Evolutionary conservation across 2,888 invertebrate species (phyloP).

Genomic region (Tanypteryx hageni): DNA sequence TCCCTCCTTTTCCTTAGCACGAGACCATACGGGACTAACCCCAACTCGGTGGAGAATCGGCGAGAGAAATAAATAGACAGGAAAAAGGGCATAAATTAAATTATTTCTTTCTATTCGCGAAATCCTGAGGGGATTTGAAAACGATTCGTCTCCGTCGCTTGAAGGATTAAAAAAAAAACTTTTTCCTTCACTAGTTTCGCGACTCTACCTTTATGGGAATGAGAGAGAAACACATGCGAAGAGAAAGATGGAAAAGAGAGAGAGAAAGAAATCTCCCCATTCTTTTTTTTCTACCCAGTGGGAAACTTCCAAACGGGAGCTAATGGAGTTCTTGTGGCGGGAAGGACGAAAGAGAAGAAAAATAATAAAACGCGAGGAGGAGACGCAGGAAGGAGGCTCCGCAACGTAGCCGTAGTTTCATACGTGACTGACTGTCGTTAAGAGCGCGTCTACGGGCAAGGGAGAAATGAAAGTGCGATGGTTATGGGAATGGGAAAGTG

Average conservation of each 20-base stretch:
- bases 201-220: too few species aligned
- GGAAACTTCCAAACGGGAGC: neutral
- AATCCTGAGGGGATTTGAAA: too few species aligned
- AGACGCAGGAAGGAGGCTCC: neutral
- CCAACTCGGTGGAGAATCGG: too few species aligned
- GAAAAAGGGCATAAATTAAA: too few species aligned
- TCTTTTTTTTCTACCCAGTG: neutral
- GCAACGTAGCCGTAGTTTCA: neutral
- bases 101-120: too few species aligned
- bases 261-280: neutral
- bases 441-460: neutral
- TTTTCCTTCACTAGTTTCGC: too few species aligned
- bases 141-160: too few species aligned
- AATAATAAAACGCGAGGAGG: neutral
- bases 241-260: neutral
- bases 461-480: neutral
- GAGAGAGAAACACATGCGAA: too few species aligned
- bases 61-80: too few species aligned
- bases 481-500: neutral
- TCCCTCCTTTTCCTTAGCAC: too few species aligned
- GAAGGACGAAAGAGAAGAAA: neutral
- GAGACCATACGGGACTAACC: too few species aligned
- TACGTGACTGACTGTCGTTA: slow-evolving; percentile 27
- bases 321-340: neutral
- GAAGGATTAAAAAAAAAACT: too few species aligned